Base-by-base conservation (phyloP, 2,888 invertebrate species). In the Reticulitermes lucifugus region DNA sequence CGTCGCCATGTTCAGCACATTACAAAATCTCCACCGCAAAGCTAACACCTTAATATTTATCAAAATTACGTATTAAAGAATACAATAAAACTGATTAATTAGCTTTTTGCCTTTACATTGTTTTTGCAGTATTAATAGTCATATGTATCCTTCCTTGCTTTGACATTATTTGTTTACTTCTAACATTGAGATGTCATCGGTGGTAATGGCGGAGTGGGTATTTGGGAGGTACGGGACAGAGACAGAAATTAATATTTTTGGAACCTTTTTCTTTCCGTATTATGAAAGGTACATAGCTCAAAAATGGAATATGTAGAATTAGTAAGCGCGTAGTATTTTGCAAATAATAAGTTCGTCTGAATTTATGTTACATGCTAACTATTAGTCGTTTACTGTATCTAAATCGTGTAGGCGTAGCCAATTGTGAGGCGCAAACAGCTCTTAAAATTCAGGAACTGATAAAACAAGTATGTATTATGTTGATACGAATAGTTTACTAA, bases 181-280 rank as follows among this genome's bases (percentile, higher is more conserved):
- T 77, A 9, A 46, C 43, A 70, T 10, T 43, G 70, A 81, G 70
- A 70, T 81, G 81, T 70, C 81, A 81, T 81, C 25, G 65, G 46
- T 81, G 70, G 43, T 81, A 81, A 81, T 81, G 81, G 81, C 65
- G 81, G 81, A 81, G 41, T 81, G 81, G 81, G 51, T 77, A 25
- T n/a, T n/a, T 25, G 7, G 9, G 9, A 9, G 46, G 46, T 22
- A n/a, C 25, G 51, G 77, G 77, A 25, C 51, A 77, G 77, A 18
- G 77, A 21, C 46, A 46, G 43, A 77, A 77, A 77, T 77, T 77
- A 6, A 3, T 22, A 43, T 75, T 75, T 75, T 75, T 29, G 75
- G n/a, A 22, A 43, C 7, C n/a, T 22, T 77, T 41, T 35, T 25
- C 25, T 35, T 35, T 35, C 2, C 35, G 35, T 35, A 35, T 77